Base-by-base conservation (phyloP, 2,888 invertebrate genomes). In the Tortrix viridana region DNA sequence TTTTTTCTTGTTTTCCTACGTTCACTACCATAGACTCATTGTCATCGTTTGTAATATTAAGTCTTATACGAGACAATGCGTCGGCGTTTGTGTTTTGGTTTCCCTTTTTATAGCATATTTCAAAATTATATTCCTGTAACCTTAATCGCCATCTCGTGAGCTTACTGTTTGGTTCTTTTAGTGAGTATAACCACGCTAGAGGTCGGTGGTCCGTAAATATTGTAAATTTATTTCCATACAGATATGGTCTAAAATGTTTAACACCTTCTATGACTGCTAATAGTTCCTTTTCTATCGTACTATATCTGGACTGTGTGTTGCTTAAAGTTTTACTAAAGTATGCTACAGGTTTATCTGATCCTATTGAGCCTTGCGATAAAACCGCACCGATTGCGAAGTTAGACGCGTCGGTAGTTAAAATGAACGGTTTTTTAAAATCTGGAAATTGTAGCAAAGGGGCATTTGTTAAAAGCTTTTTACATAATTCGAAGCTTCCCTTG, bases 381-480 rank as follows among this genome's bases (percentile, higher is more conserved):
- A 68, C 54, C 5, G 65, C 66, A 9, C 67, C 66, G 7, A 67
- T 56, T 0, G 65, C 67, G 7, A 54, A 32, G 38, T 67, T 48
- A 7, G 65, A 63, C 1, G 22, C 22, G 22, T 22, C 22, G 2
- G 22, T 22, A 3, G 22, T 22, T 3, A 22, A 4, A 4, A 22
- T 57, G 46, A 64, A 66, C 2, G 60, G 55, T 37, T 67, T 67
- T 12, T 18, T 50, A 60, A 82, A 83, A 43, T 84, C 74, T 0
- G 81, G 80, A 41, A 76, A 81, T 59, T 73, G 70, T 1, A 84
- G 60, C 0, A 84, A 71, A 0, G 79, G 79, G 14, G 72, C 71
- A n/a, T 74, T 70, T 0, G 65, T 60, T 5, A 75, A 69, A n/a
- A 71, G 60, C 18, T 66, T 43, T 56, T 71, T 75, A 14, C 68